Percentiles rank a stretch among this genome's conserved stretches.
Evolutionary conservation across 1,140 invertebrate species (phyloP).

Genomic region (Neoseiulus cucumeris): DNA sequence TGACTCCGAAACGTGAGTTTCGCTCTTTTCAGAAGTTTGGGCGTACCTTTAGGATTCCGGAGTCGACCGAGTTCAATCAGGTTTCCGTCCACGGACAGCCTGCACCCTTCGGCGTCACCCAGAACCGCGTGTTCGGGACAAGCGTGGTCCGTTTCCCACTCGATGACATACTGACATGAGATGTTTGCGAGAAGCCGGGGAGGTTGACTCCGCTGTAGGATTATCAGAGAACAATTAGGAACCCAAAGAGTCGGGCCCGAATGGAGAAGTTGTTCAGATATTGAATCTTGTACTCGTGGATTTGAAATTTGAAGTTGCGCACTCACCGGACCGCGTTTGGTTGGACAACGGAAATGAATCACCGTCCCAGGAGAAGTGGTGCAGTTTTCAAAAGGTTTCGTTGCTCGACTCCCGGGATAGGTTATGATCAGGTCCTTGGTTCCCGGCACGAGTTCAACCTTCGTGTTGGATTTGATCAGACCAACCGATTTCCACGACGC

Average conservation of each 20-base stretch:
- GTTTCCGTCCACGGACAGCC: conserved; percentile 15
- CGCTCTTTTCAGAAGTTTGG: too few species aligned
- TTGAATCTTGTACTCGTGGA: too few species aligned
- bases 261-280: too few species aligned
- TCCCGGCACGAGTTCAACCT: neutral
- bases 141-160: conserved; percentile 21
- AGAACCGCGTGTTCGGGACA: conserved; percentile 16
- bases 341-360: conserved; percentile 7
- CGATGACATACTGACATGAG: conserved; percentile 19
- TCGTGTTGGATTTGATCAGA: neutral
- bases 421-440: neutral
- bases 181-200: conserved; percentile 16
- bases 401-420: neutral
- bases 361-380: neutral
- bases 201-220: neutral
- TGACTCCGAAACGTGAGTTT: too few species aligned
- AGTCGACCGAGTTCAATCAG: conserved; percentile 15
- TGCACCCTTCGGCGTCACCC: conserved; percentile 11
- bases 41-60: neutral
- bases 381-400: conserved; percentile 1
- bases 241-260: too few species aligned
- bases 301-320: too few species aligned
- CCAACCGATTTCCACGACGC: neutral
- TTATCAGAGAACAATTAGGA: too few species aligned
- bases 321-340: neutral